Base-by-base conservation (phyloP, 2,888 invertebrate species). In the Tuberolachnus salignus region DNA sequence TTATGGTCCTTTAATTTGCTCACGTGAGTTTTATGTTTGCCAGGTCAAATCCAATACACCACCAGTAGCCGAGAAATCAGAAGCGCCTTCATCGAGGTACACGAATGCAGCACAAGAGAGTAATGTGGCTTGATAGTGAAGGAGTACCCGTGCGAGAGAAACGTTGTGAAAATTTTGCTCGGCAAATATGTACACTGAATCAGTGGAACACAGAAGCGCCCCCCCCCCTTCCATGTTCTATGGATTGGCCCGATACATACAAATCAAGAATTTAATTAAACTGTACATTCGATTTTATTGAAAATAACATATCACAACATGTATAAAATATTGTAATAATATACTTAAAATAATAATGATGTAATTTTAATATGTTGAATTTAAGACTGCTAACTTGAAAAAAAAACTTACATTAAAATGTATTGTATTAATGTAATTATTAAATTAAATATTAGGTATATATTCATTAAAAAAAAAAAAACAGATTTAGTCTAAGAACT, bases 41-140 rank as follows among this genome's bases (percentile, higher is more conserved):
- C 23, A 59, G 69, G 63, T 69, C 16, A 80, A 67, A 66, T 66
- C 71, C 13, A 21, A 34, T 19, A 74, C 61, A 74, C 69, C 89
- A 49, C 89, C 90, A 42, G 89, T 90, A 80, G 87, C 89, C 61
- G 89, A 89, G 84, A 89, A 89, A 83, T 86, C 86, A 80, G 87
- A 87, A 83, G 87, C 87, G 13, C 86, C 87, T 1, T 86, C 87
- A 80, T 86, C 87, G n/a, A 86, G 87, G 59, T 87, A 87, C 83
- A 46, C 59, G 10, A 23, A n/a, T 16, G 8, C 67, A 23, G 34
- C 59, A 8, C 59, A 78, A 59, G 59, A 69, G 11, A 69, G 49
- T 19, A 67, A 78, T 10, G n/a, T 67, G 10, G 67, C 59, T 19
- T 78, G n/a, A 78, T 34, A 1, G 10, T 19, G 4, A 21, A 34